A percentile compares a stretch with the other conserved stretches of the same genome.
These are phyloP conservation scores for Protaetia brevitarsis DNA, from an alignment of 1,140 invertebrate genomes.

Conservation along the genomic window DNA sequence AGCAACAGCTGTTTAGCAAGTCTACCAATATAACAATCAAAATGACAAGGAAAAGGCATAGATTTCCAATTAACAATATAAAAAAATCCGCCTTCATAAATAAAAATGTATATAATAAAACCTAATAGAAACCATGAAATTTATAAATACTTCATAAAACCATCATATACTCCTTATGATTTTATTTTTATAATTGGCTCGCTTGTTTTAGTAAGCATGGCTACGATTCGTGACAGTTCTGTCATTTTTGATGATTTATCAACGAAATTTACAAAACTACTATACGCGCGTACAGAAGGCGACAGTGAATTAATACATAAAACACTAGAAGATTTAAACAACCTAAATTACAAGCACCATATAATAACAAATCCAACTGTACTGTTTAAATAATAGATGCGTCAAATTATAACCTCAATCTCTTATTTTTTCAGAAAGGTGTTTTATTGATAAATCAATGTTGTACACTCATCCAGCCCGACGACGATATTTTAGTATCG, in stretches of 20 bases:
- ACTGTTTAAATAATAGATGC: slow-evolving; percentile 36
- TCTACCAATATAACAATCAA: slow-evolving; percentile 20
- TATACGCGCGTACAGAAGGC: slow-evolving; percentile 41
- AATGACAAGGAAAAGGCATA: too few species aligned
- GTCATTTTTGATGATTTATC: slow-evolving; percentile 41
- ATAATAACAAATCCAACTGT: slow-evolving; percentile 47
- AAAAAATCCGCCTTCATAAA: too few species aligned
- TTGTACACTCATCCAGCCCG: slow-evolving; percentile 45
- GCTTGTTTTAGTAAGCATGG: neutral
- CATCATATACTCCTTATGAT: too few species aligned
- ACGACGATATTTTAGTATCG: slow-evolving; percentile 47
- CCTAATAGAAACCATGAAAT: too few species aligned
- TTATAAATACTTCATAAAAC: too few species aligned
- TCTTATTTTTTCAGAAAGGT: slow-evolving; percentile 46
- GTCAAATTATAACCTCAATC: neutral
- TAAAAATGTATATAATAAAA: too few species aligned
- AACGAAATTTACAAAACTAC: slow-evolving; percentile 46
- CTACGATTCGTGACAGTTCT: neutral
- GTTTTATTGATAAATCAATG: slow-evolving; percentile 50
- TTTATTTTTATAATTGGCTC: neutral
- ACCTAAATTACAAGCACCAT: slow-evolving; percentile 46
- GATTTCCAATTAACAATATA: neutral
- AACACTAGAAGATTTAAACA: slow-evolving; percentile 49
- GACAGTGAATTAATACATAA: slow-evolving; percentile 47
- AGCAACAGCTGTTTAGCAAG: slow-evolving; percentile 32